Evolutionary conservation across 2,797 vertebrate genomes (phyloP).

Genomic region (Decapterus maruadsi): DNA sequence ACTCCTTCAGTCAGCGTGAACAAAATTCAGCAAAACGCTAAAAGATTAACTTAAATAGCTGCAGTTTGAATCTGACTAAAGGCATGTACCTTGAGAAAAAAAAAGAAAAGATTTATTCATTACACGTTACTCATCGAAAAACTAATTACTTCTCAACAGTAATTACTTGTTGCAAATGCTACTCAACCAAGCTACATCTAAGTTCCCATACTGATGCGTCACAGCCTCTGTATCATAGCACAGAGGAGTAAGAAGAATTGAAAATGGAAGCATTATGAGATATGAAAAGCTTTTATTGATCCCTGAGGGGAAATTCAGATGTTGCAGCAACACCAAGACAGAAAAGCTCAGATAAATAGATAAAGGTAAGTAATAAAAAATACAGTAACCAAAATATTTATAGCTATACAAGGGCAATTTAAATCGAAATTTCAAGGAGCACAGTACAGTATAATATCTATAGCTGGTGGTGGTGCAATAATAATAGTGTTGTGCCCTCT

Average conservation of each 20-base stretch:
- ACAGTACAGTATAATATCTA: background rate
- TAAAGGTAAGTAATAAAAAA: background rate
- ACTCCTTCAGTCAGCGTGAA: conserved; percentile 24
- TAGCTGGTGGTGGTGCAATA: background rate
- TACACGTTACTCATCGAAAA: conserved; percentile 5
- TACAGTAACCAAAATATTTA: background rate
- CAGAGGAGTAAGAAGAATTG: background rate
- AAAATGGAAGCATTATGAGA: conserved; percentile 1
- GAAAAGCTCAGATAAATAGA: background rate
- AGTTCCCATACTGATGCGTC: background rate
- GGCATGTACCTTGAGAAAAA: background rate
- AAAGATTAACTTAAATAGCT: conserved; percentile 18
- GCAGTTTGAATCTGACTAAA: background rate
- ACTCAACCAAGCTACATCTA: background rate
- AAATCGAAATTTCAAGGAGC: background rate
- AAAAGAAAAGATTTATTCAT: background rate
- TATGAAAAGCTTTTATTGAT: background rate
- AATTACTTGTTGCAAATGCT: background rate
- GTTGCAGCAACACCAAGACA: background rate
- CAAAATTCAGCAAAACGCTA: conserved; percentile 20
- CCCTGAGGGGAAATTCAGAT: too few relatives aligned
- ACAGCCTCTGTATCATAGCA: background rate
- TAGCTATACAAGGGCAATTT: background rate
- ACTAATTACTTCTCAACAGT: conserved; percentile 7
- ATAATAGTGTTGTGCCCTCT: background rate